A percentile compares a stretch with the other conserved stretches of the same genome.
These are phyloP conservation scores for Lysandra coridon DNA, from an alignment of 2,888 invertebrate species.

Conservation along the genomic window DNA sequence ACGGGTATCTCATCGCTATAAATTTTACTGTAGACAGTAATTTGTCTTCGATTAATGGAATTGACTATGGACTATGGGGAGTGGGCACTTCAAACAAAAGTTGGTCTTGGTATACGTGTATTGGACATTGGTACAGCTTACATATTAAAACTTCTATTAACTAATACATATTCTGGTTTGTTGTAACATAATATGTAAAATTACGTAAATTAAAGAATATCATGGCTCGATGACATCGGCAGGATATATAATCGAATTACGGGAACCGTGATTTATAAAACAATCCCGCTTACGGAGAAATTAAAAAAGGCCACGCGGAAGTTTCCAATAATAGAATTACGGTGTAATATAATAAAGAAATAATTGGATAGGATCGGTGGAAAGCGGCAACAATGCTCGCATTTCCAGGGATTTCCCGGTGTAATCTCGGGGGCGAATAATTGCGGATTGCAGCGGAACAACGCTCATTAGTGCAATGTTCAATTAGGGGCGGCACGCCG, in stretches of 20 bases:
- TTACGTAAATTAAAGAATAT: too few species aligned
- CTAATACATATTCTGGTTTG: neutral
- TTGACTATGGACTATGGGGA: neutral
- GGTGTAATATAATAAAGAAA: constrained; percentile 35
- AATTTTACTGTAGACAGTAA: neutral
- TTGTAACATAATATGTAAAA: neutral
- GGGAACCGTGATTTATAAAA: neutral
- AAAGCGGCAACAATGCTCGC: constrained; percentile 55
- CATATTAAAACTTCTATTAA: too few species aligned
- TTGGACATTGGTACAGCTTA: too few species aligned
- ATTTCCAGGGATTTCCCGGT: constrained; percentile 64
- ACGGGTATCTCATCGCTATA: neutral
- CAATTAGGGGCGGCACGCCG: constrained; percentile 62
- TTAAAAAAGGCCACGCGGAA: constrained; percentile 19
- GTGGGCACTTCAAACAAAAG: neutral
- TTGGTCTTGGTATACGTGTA: neutral
- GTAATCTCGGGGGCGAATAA: constrained; percentile 71
- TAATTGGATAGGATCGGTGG: constrained; percentile 41
- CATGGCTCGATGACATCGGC: neutral
- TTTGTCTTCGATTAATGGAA: neutral
- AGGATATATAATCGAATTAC: constrained; percentile 3
- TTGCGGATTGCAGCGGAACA: constrained; percentile 73
- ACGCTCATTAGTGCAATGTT: constrained; percentile 78
- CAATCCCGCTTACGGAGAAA: constrained; percentile 11
- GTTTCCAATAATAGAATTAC: constrained; percentile 27